Evolutionary conservation across 2,797 vertebrate species (phyloP).

Genomic region (Poecilia picta): DNA sequence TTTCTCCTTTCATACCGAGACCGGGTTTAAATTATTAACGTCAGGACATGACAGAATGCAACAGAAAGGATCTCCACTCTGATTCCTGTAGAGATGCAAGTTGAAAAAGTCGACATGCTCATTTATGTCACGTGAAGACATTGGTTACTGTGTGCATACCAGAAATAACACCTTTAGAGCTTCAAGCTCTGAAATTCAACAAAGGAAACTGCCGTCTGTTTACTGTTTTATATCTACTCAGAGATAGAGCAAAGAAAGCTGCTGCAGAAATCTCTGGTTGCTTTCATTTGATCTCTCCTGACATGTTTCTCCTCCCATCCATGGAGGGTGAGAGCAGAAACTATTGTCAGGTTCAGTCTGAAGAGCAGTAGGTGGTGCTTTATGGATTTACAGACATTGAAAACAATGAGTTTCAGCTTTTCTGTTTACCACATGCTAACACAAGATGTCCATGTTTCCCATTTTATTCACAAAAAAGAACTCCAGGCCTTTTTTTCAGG

Average conservation of each 20-base stretch:
- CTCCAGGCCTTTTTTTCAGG: background rate
- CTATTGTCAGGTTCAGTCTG: slow-evolving; percentile 53
- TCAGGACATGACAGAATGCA: slow-evolving; percentile 12
- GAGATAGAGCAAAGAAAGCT: slow-evolving; percentile 27
- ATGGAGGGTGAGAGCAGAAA: slow-evolving; percentile 29
- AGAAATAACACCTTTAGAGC: background rate
- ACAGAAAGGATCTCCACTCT: background rate
- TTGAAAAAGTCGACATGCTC: background rate
- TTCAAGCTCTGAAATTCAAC: slow-evolving; percentile 12
- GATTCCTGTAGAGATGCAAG: slow-evolving; percentile 18
- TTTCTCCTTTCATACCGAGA: background rate
- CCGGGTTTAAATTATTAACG: slow-evolving; percentile 12
- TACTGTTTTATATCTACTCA: slow-evolving; percentile 11
- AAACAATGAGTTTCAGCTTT: slow-evolving; percentile 54
- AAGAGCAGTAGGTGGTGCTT: slow-evolving; percentile 51
- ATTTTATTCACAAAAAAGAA: background rate
- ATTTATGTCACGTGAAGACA: background rate
- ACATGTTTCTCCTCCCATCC: slow-evolving; percentile 43
- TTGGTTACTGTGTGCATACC: slow-evolving; percentile 9
- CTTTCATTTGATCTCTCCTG: slow-evolving; percentile 28
- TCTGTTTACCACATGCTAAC: slow-evolving; percentile 39
- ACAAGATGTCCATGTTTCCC: slow-evolving; percentile 8
- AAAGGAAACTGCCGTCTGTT: slow-evolving; percentile 3
- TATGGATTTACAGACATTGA: slow-evolving; percentile 58
- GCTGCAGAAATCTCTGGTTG: slow-evolving; percentile 31